phyloP scores from a whole-genome alignment of 1,140 invertebrate species.

The Neotoxoptera formosana region DNA sequence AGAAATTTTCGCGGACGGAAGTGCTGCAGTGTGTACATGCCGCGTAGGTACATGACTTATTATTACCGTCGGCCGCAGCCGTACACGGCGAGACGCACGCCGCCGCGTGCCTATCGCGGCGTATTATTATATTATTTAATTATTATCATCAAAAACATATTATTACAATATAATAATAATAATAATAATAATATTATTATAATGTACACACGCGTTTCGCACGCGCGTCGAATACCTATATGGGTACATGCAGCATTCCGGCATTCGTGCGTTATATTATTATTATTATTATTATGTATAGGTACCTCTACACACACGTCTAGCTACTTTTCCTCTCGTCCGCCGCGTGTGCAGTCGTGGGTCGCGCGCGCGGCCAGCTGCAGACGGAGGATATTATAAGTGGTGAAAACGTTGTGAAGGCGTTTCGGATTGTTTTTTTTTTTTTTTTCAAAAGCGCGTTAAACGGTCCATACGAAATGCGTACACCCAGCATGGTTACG shows the following conservation, averaged over 20 bases:
- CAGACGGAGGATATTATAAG: too few relatives aligned
- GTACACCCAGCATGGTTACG: too few relatives aligned
- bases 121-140: background rate
- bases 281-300: too few relatives aligned
- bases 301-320: too few relatives aligned
- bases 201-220: background rate
- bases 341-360: background rate
- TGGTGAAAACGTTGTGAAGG: background rate
- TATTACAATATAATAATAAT: background rate
- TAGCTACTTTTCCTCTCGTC: background rate
- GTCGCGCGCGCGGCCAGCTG: background rate
- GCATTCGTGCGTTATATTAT: too few relatives aligned
- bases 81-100: background rate
- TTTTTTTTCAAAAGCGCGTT: background rate
- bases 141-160: background rate
- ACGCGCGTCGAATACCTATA: too few relatives aligned
- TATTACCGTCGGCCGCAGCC: too few relatives aligned
- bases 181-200: too few relatives aligned
- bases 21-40: background rate
- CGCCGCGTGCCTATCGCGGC: background rate
- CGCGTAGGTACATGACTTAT: too few relatives aligned
- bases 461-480: background rate
- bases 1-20: background rate
- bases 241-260: too few relatives aligned
- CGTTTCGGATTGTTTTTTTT: background rate